Base-by-base conservation (phyloP, 2,797 vertebrate species). In the Pteronotus mesoamericanus region DNA sequence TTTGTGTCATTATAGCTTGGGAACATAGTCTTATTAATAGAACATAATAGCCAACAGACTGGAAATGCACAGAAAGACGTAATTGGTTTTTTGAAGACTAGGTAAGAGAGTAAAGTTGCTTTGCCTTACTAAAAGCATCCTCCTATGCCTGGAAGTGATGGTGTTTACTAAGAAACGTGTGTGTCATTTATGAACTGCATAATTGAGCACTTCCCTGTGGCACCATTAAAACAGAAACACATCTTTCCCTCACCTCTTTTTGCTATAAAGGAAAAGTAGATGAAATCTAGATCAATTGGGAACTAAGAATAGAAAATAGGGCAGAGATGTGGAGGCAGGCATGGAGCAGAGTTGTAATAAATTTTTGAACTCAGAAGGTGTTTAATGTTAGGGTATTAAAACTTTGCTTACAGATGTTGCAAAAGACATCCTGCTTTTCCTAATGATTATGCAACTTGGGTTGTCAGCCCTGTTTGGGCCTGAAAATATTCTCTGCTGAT, bases 1-100 rank as follows among this genome's bases (percentile, higher is more conserved):
- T 92, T 96, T 94, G 94, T 97, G 80, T 94, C 94, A 46, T 75
- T 96, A 89, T 46, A 95, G 91, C 89, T 96, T 89, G 55, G 90
- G 84, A 94, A 96, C n/a, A 7, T 77, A 72, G 94, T 97, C 94
- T 97, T 89, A 95, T 93, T 97, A 97, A 97, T 80, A 84, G 61
- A 86, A 34, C 15, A 61, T 94, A 97, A 96, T 94, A 89, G 86
- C 71, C 77, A 92, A 94, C 96, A 92, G 34, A 95, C 4, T 84
- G 78, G 91, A 91, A 97, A 86, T 64, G n/a, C 94, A 80, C 85
- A 97, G 85, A 86, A 83, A 95, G 37, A 39, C 22, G 57, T 78
- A 95, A 95, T n/a, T 42, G 94, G 74, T 80, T 97, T 97, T 86
- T 79, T 26, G 37, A 95, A 97, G 90, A 92, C 4, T 4, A 16